Base-by-base conservation (phyloP, 2,888 invertebrate genomes). In the Hydropsyche betteni region DNA sequence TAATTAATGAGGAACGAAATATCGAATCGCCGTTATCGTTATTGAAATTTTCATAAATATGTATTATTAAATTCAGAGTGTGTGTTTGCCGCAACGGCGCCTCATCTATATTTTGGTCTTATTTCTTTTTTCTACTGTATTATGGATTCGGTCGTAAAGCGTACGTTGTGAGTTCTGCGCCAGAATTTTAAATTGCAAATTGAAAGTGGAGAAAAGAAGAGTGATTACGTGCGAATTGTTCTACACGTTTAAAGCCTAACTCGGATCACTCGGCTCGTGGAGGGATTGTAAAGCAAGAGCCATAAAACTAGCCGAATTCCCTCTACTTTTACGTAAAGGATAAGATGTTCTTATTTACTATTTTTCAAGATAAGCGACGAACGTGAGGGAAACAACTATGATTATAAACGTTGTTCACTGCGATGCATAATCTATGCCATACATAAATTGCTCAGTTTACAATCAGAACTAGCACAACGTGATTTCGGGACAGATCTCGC, bases 281-380 rank as follows among this genome's bases (percentile, higher is more conserved):
- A 72, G 38, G 52, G 70, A 64, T 58, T 75, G 70, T 75, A 75
- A 70, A 75, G 69, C 53, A 8, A 8, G 33, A 36, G 70, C 61
- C 36, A 68, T 75, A 75, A 75, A 75, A 75, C 69, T 75, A 75
- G 61, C 75, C 58, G 69, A 75, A 69, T 75, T 70, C 36, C 58
- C 55, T 55, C 34, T 38, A 38, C 52, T 24, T n/a, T 38, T 38
- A 55, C 71, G 72, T 2, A 44, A 24, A 58, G 58, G 33, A 36
- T 34, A 38, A 52, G 72, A 61, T 72, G 36, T 58, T 36, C 52
- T 72, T 72, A 34, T 72, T 72, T 72, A 72, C 55, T 55, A 38
- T 55, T 58, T 55, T 34, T 55, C 52, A 24, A 14, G 51, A 72
- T 72, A 72, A 58, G 38, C 72, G 14, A 16, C 55, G 72, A 58